Evolutionary conservation across 37 sponge, comb jelly and placozoan species (phyloP).

Genomic region (Lycopodina hypogea): DNA sequence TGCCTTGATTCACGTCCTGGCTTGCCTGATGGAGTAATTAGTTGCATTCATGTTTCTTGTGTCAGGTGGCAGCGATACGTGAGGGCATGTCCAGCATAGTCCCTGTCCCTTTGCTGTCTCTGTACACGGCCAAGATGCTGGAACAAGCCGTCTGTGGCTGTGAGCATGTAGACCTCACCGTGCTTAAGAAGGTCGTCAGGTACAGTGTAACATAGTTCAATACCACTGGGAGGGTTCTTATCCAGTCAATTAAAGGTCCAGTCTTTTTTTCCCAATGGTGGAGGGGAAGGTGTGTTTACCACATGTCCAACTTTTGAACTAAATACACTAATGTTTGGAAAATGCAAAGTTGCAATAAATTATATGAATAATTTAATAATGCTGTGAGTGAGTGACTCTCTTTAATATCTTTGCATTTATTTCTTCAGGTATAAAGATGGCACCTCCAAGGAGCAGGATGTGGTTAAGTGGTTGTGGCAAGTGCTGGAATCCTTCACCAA

Average conservation of each 20-base stretch:
- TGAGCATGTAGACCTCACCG: constrained; percentile 65
- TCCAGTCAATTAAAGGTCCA: neutral
- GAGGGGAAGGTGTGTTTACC: no score
- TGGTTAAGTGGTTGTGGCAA: constrained; percentile 90
- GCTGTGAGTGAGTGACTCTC: no score
- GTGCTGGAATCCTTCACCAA: constrained; percentile 74
- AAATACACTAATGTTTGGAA: no score
- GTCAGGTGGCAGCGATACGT: constrained; percentile 77
- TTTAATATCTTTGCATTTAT: neutral
- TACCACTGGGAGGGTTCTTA: no score
- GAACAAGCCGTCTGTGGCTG: constrained; percentile 79
- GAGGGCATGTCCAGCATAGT: constrained; percentile 84
- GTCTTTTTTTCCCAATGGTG: no score
- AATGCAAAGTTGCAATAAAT: no score
- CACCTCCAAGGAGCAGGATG: constrained; percentile 30
- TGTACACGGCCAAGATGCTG: constrained; percentile 62
- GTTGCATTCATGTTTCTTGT: no score
- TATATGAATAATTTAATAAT: no score
- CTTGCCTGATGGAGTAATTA: no score
- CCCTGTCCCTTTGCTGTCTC: constrained; percentile 83
- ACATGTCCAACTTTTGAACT: no score
- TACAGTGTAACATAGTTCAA: constrained; percentile 18
- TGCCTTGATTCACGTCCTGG: no score
- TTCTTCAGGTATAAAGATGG: constrained; percentile 54
- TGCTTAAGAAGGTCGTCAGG: constrained; percentile 84